Percentiles rank a stretch among this genome's conserved stretches.
phyloP scores from a whole-genome alignment of 1,140 invertebrate genomes.

The Leucophenga varia region DNA sequence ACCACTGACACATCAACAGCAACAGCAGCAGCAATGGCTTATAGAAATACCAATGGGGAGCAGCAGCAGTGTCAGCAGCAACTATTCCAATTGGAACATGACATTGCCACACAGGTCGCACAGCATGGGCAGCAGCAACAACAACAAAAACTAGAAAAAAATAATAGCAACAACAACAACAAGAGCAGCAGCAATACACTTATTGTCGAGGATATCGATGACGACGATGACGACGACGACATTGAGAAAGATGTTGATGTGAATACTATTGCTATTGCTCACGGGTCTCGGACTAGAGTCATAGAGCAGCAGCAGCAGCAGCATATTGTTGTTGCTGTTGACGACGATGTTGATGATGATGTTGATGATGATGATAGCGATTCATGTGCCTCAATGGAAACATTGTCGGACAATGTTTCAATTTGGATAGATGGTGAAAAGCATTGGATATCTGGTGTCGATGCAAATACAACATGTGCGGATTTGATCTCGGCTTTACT shows the following conservation, averaged over 20 bases:
- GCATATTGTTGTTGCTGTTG: neutral
- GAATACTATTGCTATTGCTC: neutral
- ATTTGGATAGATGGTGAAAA: conserved; percentile 74
- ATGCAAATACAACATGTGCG: conserved; percentile 73
- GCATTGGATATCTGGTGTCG: conserved; percentile 77
- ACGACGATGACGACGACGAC: conserved; percentile 9
- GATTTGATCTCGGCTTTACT: conserved; percentile 74
- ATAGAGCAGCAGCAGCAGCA: neutral
- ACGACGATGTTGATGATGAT: conserved; percentile 7
- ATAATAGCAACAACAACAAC: conserved; percentile 1
- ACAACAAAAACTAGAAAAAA: neutral
- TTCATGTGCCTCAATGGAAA: conserved; percentile 53
- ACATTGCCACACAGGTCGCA: neutral
- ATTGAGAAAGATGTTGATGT: neutral
- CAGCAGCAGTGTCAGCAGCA: too few species aligned
- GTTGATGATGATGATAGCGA: conserved; percentile 44
- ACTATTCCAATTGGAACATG: conserved; percentile 3
- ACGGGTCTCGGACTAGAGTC: neutral
- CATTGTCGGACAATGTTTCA: conserved; percentile 66
- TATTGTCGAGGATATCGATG: conserved; percentile 9
- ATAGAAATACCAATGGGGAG: neutral
- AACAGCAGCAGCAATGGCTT: neutral
- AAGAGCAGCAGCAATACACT: neutral
- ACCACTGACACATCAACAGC: conserved; percentile 1
- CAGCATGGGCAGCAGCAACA: neutral